Evolutionary conservation across 2,113 vertebrate genomes (phyloP), one percentile per base, ranked within the genome.

Genomic region (Gallinago paraguaiae): DNA sequence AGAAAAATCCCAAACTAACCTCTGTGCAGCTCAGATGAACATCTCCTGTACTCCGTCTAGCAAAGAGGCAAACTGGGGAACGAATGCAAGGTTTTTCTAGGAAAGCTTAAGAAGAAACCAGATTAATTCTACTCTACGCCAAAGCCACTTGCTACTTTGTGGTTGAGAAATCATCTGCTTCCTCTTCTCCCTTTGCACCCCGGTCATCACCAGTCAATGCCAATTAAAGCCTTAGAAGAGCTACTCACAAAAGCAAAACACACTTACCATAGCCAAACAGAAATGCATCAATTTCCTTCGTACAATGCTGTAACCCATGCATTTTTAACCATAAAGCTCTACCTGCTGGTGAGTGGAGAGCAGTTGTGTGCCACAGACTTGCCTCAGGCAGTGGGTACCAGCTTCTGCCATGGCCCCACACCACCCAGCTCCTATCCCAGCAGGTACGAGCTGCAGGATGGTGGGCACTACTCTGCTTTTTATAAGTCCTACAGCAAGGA

Each of bases 81-180:
- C 0, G 2, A 77, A 64, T 67, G 60, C 20, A 61, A 86, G 13
- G 14, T n/a, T 94, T 83, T 93, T 51, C 72, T 84, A 91, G 37
- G 35, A 75, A 84, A 89, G 39, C 33, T 92, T 88, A 51, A 56
- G 64, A 88, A 88, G 68, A 63, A 95, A 84, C 14, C 28, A 63
- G 19, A 35, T 63, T 67, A 81, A 87, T 85, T 67, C 43, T 75
- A 13, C 6, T 2, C 39, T 84, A 24, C 11, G 3, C 74, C 65
- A 71, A 93, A 95, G 48, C 35, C 78, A 45, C 61, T 84, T 79
- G 57, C 45, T 81, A 19, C 60, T 68, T 79, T 51, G 22, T 61
- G 75, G 39, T 23, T 50, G 60, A 84, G 31, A 64, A 67, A 50
- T 37, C 3, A 2, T 59, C 37, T 50, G 50, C 53, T 96, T 91